These are phyloP conservation scores for Orcinus orca DNA, from an alignment of 2,113 vertebrate species.

Conservation along the genomic window DNA sequence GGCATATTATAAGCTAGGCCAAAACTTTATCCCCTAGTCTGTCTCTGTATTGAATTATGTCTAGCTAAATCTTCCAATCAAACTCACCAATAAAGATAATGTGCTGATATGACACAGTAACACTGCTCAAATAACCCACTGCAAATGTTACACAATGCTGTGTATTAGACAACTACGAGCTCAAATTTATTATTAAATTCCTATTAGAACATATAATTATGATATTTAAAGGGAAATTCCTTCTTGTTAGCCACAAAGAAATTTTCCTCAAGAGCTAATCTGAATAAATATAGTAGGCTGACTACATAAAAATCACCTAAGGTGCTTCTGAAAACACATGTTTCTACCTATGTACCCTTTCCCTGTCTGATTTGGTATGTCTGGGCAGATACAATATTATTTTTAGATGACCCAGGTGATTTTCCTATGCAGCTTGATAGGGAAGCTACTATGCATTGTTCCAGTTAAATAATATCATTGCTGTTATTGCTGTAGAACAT, in stretches of 20 bases:
- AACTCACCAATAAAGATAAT: neutral
- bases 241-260: neutral
- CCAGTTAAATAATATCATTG: neutral
- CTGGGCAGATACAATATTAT: neutral
- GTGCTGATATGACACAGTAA: neutral
- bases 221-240: neutral
- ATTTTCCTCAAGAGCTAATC: neutral
- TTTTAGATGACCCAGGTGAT: neutral
- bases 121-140: neutral
- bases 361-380: neutral
- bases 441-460: neutral
- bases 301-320: neutral
- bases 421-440: neutral
- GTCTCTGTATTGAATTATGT: neutral
- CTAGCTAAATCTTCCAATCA: neutral
- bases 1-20: neutral
- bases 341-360: neutral
- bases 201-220: neutral
- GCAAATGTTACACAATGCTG: neutral
- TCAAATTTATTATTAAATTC: neutral
- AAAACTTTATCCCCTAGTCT: neutral
- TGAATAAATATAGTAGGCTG: neutral
- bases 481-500: neutral
- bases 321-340: neutral
- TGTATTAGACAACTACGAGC: neutral